These are phyloP conservation scores for Polydesmus complanatus DNA, from an alignment of 2,888 invertebrate genomes.

Conservation along the genomic window DNA sequence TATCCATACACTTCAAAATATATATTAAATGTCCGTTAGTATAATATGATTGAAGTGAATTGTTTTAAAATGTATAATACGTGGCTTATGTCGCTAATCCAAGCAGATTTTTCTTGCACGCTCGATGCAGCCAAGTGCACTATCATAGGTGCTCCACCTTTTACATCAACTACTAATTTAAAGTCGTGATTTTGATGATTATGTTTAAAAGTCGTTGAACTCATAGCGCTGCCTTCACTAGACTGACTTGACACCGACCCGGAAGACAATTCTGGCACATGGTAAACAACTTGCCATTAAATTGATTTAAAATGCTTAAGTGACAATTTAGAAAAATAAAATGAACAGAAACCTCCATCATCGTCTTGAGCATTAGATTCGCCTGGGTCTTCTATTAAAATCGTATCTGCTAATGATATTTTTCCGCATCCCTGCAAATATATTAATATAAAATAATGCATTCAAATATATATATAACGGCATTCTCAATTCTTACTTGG, in stretches of 20 bases:
- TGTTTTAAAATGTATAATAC: constrained; percentile 26
- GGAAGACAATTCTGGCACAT: constrained; percentile 37
- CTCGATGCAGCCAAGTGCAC: constrained; percentile 53
- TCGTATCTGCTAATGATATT: constrained; percentile 66
- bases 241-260: constrained; percentile 38
- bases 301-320: background rate
- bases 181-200: constrained; percentile 51
- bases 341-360: constrained; percentile 25
- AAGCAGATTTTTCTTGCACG: constrained; percentile 76
- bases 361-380: constrained; percentile 52
- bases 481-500: constrained; percentile 33
- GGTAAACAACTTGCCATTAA: background rate
- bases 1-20: constrained; percentile 61
- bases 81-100: constrained; percentile 84
- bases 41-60: background rate
- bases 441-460: background rate
- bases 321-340: background rate
- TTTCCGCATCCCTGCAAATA: constrained; percentile 42
- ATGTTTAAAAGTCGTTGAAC: constrained; percentile 22
- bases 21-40: background rate
- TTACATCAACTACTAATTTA: constrained; percentile 53
- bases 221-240: constrained; percentile 16
- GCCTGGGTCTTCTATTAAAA: constrained; percentile 71
- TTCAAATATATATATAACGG: background rate
- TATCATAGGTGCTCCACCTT: constrained; percentile 49